Conservation (phyloP, 2,113 vertebrate genomes). For the Scolopax mira region DNA sequence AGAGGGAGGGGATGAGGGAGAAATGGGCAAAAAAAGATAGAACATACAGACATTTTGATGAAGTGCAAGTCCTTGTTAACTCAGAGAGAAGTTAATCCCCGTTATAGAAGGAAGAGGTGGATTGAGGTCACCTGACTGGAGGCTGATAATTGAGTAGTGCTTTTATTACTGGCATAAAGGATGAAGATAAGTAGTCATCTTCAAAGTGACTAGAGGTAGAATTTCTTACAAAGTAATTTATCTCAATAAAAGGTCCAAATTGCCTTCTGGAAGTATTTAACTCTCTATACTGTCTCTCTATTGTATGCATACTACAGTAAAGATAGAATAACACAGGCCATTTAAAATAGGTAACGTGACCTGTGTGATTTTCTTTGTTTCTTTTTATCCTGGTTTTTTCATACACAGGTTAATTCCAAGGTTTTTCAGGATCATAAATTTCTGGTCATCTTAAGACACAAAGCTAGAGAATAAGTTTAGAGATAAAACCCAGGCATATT, state of each 20-base stretch:
- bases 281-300: background rate
- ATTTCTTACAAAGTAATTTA: background rate
- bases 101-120: background rate
- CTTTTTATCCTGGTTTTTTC: background rate
- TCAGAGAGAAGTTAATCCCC: background rate
- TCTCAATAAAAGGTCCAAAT: background rate
- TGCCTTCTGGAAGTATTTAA: background rate
- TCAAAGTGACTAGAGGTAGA: background rate
- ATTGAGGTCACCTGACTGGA: background rate
- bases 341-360: background rate
- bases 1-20: accelerated
- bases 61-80: background rate
- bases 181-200: background rate
- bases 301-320: background rate
- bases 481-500: background rate
- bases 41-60: background rate
- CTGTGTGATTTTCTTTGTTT: background rate
- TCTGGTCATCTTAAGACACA: background rate
- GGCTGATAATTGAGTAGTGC: background rate
- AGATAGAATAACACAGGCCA: background rate
- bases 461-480: background rate
- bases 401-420: background rate
- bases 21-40: background rate
- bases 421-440: background rate
- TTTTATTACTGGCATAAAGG: background rate